phyloP scores from a whole-genome alignment of 2,888 invertebrate species.

The Theretra japonica region DNA sequence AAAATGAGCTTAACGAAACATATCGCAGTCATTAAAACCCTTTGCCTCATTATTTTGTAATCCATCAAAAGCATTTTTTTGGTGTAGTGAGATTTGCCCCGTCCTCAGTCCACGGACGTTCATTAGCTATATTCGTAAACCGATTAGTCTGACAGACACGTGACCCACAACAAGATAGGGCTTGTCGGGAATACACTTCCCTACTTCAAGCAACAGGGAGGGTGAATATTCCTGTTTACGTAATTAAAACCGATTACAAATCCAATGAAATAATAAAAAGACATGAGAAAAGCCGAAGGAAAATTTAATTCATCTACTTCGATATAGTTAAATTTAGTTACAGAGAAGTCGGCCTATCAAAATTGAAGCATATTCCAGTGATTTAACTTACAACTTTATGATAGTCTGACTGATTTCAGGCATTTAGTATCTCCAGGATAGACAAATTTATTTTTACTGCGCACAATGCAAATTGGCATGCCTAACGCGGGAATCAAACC shows the following conservation, averaged over 20 bases:
- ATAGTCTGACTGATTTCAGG: too few species aligned
- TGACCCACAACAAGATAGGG: conserved; percentile 11
- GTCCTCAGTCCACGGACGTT: conserved; percentile 41
- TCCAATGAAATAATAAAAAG: background rate
- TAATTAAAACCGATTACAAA: background rate
- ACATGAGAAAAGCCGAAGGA: too few species aligned
- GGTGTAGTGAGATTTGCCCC: conserved; percentile 45
- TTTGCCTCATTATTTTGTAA: conserved; percentile 38
- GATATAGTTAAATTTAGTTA: too few species aligned
- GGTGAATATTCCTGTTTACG: background rate
- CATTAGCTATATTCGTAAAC: conserved; percentile 54
- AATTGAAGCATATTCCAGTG: too few species aligned
- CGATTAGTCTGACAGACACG: conserved; percentile 47
- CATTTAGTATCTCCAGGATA: too few species aligned
- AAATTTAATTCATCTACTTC: too few species aligned
- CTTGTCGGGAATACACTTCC: background rate
- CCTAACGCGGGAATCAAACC: too few species aligned
- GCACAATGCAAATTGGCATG: too few species aligned
- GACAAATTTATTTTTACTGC: too few species aligned
- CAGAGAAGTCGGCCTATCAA: too few species aligned
- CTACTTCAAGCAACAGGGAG: background rate
- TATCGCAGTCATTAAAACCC: background rate
- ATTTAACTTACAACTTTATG: too few species aligned
- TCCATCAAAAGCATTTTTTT: conserved; percentile 40
- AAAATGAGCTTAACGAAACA: background rate